A percentile compares a stretch with the other conserved stretches of the same genome.
Evolutionary conservation across 2,113 vertebrate genomes (phyloP).

Genomic region (Lophochroa leadbeateri): DNA sequence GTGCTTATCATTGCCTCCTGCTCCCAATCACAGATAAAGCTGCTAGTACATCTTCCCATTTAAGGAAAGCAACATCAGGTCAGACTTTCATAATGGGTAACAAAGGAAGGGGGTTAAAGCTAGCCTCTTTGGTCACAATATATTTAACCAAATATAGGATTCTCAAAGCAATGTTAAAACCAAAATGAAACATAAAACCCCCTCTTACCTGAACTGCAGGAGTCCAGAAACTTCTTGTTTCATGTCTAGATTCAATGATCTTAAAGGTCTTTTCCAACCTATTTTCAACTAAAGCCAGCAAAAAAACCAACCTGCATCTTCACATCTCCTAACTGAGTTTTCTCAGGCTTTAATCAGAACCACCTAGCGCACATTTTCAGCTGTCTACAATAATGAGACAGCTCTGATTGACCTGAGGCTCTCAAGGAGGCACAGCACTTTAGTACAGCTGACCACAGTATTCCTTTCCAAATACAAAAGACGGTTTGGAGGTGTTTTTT

Average conservation of each 20-base stretch:
- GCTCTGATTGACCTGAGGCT: background rate
- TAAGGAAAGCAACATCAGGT: background rate
- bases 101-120: background rate
- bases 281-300: background rate
- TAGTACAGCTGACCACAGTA: background rate
- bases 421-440: background rate
- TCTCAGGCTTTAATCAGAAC: background rate
- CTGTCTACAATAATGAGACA: background rate
- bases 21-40: background rate
- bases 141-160: background rate
- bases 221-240: background rate
- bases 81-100: background rate
- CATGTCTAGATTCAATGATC: background rate
- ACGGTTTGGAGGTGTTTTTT: background rate
- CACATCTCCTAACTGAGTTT: background rate
- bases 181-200: background rate
- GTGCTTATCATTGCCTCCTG: background rate
- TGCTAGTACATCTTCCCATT: background rate
- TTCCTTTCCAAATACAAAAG: background rate
- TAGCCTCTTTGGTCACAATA: background rate
- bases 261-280: background rate
- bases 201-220: background rate
- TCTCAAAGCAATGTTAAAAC: background rate
- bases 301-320: background rate
- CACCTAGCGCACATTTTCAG: background rate